Evolutionary conservation across 2,113 vertebrate species (phyloP), one percentile per base, ranked within the genome.

Genomic region (Onychostoma macrolepis): DNA sequence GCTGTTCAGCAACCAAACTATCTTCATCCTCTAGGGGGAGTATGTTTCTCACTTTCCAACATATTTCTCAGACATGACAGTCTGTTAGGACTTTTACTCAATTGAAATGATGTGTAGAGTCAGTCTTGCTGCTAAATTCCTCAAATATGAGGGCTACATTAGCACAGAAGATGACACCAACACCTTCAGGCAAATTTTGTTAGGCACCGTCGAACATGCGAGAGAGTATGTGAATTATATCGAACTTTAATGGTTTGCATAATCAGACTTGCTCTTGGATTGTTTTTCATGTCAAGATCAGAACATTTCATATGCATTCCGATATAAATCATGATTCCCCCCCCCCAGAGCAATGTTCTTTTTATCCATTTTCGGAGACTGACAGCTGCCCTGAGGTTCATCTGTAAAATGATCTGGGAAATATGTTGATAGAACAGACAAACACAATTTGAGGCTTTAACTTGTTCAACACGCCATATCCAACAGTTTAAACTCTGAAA

Each of bases 11-110:
- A 41, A 2, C 1, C 5, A 2, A 63, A 26, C 53, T 2, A 26
- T 26, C 24, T 80, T 24, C 38, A 19, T n/a, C 80, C 80, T 43
- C 61, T 67, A 82, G 80, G 12, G 41, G 80, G 80, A 48, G 61
- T 30, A 21, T 48, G n/a, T 48, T 30, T 67, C 38, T 30, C 41
- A 82, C n/a, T 26, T 65, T 67, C 24, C 38, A 63, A 2, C 58
- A 45, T 4, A 4, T 9, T 36, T 19, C 48, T 21, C 2, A 24
- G 21, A 21, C 50, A 30, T 3, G 5, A 30, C 24, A 6, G 10
- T 2, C 9, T 71, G 38, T 75, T n/a, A 43, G 21, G 38, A 24
- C 38, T n/a, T n/a, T 36, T 36, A 19, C 2, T 19, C 1, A 19
- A 21, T 21, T 21, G 19, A 71, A 71, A 71, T 24, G 9, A 8